phyloP scores from a whole-genome alignment of 2,888 invertebrate genomes.

The Bruchidius siliquastri region DNA sequence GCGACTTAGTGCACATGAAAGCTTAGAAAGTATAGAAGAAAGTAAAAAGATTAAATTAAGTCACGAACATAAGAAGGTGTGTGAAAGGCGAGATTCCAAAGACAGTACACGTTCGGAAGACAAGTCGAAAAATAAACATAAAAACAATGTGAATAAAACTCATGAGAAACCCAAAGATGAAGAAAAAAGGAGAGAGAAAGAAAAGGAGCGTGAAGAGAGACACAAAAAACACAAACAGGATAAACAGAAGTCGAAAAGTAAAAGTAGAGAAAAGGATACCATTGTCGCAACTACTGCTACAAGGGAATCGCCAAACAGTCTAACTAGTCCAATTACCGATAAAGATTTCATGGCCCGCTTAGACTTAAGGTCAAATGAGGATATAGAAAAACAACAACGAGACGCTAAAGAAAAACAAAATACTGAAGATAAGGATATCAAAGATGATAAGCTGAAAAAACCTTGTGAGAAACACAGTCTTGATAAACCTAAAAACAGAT shows the following conservation, averaged over 20 bases:
- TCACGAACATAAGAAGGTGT: conserved; percentile 47
- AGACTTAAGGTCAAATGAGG: conserved; percentile 54
- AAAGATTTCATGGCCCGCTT: conserved; percentile 57
- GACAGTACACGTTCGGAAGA: conserved; percentile 50
- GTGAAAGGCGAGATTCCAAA: conserved; percentile 67
- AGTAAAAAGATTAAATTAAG: conserved; percentile 60
- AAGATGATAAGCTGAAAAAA: conserved; percentile 6
- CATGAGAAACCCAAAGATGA: conserved; percentile 51
- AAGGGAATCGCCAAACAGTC: conserved; percentile 24
- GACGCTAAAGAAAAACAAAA: conserved; percentile 42
- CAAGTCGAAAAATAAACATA: conserved; percentile 51
- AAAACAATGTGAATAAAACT: conserved; percentile 52
- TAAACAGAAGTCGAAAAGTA: conserved; percentile 38
- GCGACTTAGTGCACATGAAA: conserved; percentile 74
- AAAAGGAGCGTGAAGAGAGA: conserved; percentile 39
- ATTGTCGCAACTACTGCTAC: conserved; percentile 17
- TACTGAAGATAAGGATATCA: conserved; percentile 14
- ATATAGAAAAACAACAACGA: conserved; percentile 55
- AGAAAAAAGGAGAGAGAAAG: conserved; percentile 37
- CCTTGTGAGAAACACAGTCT: conserved; percentile 16
- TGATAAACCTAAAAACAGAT: conserved; percentile 16
- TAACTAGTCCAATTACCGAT: conserved; percentile 41
- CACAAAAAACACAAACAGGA: conserved; percentile 40
- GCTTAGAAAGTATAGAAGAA: conserved; percentile 54
- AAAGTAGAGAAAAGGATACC: conserved; percentile 41